These are phyloP conservation scores for Oenanthe oenanthe DNA, from an alignment of 2,113 vertebrate genomes.

Conservation along the genomic window DNA sequence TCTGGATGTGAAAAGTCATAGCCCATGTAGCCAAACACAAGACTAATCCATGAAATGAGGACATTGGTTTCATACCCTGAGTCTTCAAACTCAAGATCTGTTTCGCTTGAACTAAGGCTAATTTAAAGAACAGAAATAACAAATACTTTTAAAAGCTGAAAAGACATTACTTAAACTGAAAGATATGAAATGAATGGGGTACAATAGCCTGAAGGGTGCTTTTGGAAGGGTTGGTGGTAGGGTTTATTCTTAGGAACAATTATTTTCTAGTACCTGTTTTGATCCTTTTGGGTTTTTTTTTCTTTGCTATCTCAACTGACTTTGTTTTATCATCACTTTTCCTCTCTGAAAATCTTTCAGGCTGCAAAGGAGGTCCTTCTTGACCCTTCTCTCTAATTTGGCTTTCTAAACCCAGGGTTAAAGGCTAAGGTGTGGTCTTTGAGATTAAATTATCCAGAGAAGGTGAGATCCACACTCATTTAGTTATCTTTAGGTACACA, in stretches of 20 bases:
- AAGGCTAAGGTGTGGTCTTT: neutral
- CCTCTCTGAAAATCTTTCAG: neutral
- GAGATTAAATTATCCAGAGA: neutral
- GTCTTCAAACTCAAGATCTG: neutral
- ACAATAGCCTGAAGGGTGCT: neutral
- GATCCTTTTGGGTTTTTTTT: neutral
- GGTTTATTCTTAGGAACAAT: neutral
- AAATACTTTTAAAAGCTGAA: neutral
- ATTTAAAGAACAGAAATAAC: neutral
- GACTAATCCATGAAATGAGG: neutral
- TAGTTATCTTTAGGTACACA: neutral
- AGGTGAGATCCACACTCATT: neutral
- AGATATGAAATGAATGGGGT: neutral
- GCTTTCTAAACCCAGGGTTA: neutral
- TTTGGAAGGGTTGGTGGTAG: neutral
- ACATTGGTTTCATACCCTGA: neutral
- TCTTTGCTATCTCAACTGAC: neutral
- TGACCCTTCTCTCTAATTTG: neutral
- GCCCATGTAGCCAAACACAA: neutral
- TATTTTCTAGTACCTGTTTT: neutral
- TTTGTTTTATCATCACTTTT: neutral
- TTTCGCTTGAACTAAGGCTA: neutral
- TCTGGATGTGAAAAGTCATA: neutral
- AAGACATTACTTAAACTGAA: neutral
- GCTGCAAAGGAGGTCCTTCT: neutral